A percentile compares a stretch with the other conserved stretches of the same genome.
Evolutionary conservation across 92 coral and sea anemone species (phyloP).

Genomic region (Phenganax subtilis): DNA sequence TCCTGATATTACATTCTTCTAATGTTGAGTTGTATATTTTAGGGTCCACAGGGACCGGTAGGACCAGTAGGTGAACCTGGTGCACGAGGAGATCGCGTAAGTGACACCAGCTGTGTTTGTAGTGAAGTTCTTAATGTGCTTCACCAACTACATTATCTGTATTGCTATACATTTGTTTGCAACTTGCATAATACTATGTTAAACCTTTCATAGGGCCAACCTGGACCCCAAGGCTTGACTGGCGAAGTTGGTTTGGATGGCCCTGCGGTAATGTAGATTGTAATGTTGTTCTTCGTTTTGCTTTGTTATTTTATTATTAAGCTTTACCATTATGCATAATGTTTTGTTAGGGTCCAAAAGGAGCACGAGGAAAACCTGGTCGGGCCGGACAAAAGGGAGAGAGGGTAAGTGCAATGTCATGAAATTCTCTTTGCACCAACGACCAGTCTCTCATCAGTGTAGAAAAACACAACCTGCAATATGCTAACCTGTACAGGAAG

Average conservation of each 20-base stretch:
- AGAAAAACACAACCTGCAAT: too few relatives aligned
- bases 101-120: background rate
- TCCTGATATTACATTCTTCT: background rate
- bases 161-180: background rate
- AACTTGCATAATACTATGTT: background rate
- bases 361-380: constrained; percentile 12
- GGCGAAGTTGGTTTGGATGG: constrained; percentile 24
- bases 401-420: background rate
- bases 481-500: too few relatives aligned
- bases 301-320: background rate
- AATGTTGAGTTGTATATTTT: background rate
- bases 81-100: constrained; percentile 11
- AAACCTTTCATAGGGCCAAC: background rate
- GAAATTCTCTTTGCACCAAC: background rate
- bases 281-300: background rate
- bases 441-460: too few relatives aligned
- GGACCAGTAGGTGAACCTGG: constrained; percentile 9
- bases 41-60: background rate
- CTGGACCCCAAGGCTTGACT: constrained; percentile 34
- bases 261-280: background rate
- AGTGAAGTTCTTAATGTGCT: too few relatives aligned
- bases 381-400: background rate
- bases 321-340: background rate
- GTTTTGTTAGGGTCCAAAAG: constrained; percentile 27
- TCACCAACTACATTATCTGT: background rate